Evolutionary conservation across 2,113 vertebrate species (phyloP), one percentile per base, ranked within the genome.

Genomic region (Heteronetta atricapilla): DNA sequence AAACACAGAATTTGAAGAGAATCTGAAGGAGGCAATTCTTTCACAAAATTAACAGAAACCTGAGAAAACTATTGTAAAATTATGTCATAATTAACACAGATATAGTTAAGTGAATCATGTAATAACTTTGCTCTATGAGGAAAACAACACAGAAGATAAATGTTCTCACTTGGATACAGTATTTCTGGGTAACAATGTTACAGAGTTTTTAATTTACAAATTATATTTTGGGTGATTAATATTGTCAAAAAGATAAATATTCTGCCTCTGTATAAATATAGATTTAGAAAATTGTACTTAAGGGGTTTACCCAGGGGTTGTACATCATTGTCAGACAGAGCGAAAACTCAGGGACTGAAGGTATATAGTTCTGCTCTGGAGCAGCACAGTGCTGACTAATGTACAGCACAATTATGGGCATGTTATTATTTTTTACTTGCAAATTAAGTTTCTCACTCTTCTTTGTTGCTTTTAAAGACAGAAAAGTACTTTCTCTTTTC

Each of bases 211-310:
- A 93, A 96, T 96, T 93, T 91, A 88, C 74, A 89, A 83, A 91
- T 92, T 95, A 89, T 95, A 93, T 86, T 92, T 92, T 86, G 4
- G 60, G 82, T 78, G 48, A 92, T 88, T 96, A 96, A 93, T 95
- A 92, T 89, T 95, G 91, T 93, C 96, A 96, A 93, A 96, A 95
- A 95, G 95, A 97, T 86, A 95, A 96, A 97, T 90, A 94, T 92
- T 87, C 80, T 89, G 59, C 48, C 79, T 77, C 14, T 82, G 38
- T 76, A 94, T 82, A 96, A 95, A 92, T 88, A 96, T 5, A 94
- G 89, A 95, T 95, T 88, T 88, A 82, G 77, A 96, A 95, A 94
- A 91, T 44, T 77, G 46, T 76, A 84, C 58, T 93, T 91, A 95
- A 88, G 66, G n/a, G n/a, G 40, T 96, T 96, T 90, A 90, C n/a